Evolutionary conservation across 2,113 vertebrate species (phyloP).

Genomic region (Urocolius indicus): DNA sequence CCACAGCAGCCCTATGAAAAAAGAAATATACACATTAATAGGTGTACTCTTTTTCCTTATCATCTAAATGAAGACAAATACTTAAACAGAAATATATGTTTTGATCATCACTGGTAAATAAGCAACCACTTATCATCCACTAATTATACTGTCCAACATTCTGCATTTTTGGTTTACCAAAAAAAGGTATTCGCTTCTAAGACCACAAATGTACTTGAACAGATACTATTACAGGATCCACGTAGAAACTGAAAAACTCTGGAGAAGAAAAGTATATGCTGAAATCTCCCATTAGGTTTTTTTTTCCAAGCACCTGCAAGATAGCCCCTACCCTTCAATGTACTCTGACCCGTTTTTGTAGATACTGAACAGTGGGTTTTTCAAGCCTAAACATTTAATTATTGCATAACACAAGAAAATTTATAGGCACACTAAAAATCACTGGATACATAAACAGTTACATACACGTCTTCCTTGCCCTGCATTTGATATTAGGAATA

Average conservation of each 20-base stretch:
- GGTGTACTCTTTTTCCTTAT: not conserved
- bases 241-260: not conserved
- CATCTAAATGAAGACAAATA: not conserved
- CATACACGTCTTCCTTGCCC: not conserved
- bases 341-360: not conserved
- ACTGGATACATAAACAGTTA: not conserved
- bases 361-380: not conserved
- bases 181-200: not conserved
- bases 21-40: not conserved
- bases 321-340: not conserved
- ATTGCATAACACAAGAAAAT: not conserved
- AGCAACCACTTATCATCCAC: not conserved
- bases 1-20: slow-evolving; percentile 89
- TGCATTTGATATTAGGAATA: not conserved
- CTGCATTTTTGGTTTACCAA: not conserved
- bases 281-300: not conserved
- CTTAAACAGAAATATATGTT: not conserved
- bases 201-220: not conserved
- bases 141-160: not conserved
- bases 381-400: not conserved
- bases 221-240: not conserved
- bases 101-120: not conserved
- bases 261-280: not conserved
- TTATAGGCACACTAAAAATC: not conserved
- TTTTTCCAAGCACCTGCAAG: not conserved